Evolutionary conservation across 2,113 vertebrate species (phyloP).

Genomic region (Cyanoderma ruficeps): DNA sequence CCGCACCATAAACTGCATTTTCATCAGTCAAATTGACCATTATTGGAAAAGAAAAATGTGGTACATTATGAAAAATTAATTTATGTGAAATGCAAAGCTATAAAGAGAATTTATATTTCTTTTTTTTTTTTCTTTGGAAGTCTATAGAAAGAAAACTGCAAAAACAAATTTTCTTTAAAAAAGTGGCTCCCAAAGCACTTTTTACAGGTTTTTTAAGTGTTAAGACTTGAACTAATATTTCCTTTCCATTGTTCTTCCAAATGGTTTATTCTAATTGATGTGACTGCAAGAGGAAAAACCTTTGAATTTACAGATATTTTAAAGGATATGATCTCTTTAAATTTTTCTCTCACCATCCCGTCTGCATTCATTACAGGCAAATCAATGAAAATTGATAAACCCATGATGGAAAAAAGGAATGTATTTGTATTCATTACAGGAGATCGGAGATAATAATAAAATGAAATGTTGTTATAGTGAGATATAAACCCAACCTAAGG

Average conservation of each 20-base stretch:
- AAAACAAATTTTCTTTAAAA: not conserved
- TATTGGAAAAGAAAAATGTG: slow-evolving; percentile 42
- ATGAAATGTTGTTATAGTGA: slow-evolving; percentile 78
- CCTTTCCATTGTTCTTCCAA: slow-evolving; percentile 56
- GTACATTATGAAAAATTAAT: not conserved
- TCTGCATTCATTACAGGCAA: slow-evolving; percentile 72
- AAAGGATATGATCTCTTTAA: slow-evolving; percentile 56
- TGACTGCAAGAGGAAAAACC: slow-evolving; percentile 10
- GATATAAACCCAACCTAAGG: slow-evolving; percentile 77
- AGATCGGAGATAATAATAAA: slow-evolving; percentile 77
- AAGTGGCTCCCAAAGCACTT: not conserved
- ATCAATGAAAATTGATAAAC: slow-evolving; percentile 83
- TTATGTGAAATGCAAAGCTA: not conserved
- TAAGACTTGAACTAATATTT: slow-evolving; percentile 31
- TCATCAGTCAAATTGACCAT: slow-evolving; percentile 10
- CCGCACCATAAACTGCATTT: not conserved
- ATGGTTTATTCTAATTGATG: slow-evolving; percentile 68
- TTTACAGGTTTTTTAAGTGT: slow-evolving; percentile 19
- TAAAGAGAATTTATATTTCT: not conserved
- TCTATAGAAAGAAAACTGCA: not conserved
- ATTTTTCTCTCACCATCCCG: not conserved
- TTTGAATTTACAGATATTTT: slow-evolving; percentile 61
- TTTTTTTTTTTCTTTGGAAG: not conserved
- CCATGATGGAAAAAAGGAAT: slow-evolving; percentile 70
- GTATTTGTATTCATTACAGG: slow-evolving; percentile 79